Base-by-base conservation (phyloP, 2,797 vertebrate genomes). In the Allobates femoralis region DNA sequence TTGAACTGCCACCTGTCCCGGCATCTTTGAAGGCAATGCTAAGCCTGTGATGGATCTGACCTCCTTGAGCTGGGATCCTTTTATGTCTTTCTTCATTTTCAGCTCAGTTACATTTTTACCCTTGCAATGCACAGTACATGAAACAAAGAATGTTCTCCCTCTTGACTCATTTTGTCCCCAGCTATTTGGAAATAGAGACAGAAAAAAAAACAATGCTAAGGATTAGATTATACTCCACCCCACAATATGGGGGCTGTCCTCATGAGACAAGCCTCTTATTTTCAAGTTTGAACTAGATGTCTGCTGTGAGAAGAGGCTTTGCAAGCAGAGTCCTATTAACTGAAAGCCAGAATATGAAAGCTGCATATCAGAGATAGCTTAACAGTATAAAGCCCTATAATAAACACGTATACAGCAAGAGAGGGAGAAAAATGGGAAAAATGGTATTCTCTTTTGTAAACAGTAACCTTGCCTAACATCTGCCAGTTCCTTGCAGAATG, bases 1-100 rank as follows among this genome's bases (percentile, higher is more conserved):
- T 97, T 94, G 96, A 97, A 97, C 97, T 97, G 97, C 96, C 97
- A 99, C 97, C 97, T 99, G 97, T 98, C 97, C 96, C 97, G 95
- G 94, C 96, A 97, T 98, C 97, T 99, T 98, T 99, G 97, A 99
- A 99, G 96, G 96, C 95, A 96, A 96, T 85, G 91, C 95, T 97
- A 97, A 98, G 96, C 95, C 96, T 97, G 95, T 98, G 97, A 99
- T 97, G 96, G 96, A 94, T 95, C 96, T 99, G 97, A 98, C 97
- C 97, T 98, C 97, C 97, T 97, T 94, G 94, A 96, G 96, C 96
- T 97, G 93, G 92, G 95, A 96, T 95, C 96, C 97, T 98, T 99
- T 98, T 94, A 98, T 97, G 97, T 97, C 96, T 97, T 96, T 97
- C 96, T 98, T 98, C 96, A 96, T 98, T 97, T 97, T 97, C 95